A percentile compares a stretch with the other conserved stretches of the same genome.
Evolutionary conservation across 1,140 invertebrate species (phyloP).

Genomic region (Dolichoris vasculosae): DNA sequence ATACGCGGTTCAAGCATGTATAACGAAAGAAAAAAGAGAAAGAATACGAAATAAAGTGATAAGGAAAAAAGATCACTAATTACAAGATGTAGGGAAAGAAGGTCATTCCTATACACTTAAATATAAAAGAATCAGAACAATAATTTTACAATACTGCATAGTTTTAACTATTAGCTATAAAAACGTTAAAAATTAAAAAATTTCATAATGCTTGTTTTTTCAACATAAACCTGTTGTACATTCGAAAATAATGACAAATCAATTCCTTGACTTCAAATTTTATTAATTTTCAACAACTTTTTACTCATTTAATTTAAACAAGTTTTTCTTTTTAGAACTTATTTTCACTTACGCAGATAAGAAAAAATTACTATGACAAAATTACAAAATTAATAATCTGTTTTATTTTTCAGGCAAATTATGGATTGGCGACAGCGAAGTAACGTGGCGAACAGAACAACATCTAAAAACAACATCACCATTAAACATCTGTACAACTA

Average conservation of each 20-base stretch:
- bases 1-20: too few relatives aligned
- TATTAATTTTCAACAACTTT: neutral
- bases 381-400: neutral
- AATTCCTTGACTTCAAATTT: neutral
- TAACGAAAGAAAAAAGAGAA: slow-evolving; percentile 23
- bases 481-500: slow-evolving; percentile 65
- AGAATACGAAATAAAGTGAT: slow-evolving; percentile 43
- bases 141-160: neutral
- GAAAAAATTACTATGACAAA: neutral
- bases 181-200: neutral
- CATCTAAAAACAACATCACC: slow-evolving; percentile 63
- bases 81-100: slow-evolving; percentile 64
- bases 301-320: neutral
- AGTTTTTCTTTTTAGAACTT: neutral
- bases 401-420: slow-evolving; percentile 66
- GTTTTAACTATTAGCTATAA: neutral
- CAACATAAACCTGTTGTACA: neutral
- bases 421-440: slow-evolving; percentile 71
- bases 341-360: neutral
- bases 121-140: neutral
- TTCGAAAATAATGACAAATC: neutral
- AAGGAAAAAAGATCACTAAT: slow-evolving; percentile 65
- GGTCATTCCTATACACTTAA: slow-evolving; percentile 55
- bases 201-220: neutral
- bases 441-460: slow-evolving; percentile 70